Conservation (phyloP, 2,888 invertebrate genomes). For the Sturmia bella region DNA sequence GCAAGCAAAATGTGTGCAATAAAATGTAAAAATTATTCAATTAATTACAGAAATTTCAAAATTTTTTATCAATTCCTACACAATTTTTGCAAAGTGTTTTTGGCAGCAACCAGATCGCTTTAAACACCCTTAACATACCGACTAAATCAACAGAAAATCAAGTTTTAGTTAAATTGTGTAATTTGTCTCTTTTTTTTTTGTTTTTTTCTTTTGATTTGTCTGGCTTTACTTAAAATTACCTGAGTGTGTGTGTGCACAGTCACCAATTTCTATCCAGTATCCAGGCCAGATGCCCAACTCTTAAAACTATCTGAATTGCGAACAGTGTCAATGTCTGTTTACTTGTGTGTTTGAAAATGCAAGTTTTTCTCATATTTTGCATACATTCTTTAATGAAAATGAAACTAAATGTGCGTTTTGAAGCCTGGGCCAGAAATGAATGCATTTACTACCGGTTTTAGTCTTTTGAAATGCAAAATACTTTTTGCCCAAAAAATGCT, state of each 20-base stretch:
- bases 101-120: slow-evolving; percentile 11
- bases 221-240: too few relatives aligned
- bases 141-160: slow-evolving; percentile 13
- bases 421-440: not conserved
- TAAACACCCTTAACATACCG: slow-evolving; percentile 22
- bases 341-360: slow-evolving; percentile 8
- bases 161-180: slow-evolving; percentile 33
- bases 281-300: not conserved
- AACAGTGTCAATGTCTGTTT: slow-evolving; percentile 60
- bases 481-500: not conserved
- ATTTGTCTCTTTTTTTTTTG: not conserved
- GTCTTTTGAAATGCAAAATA: not conserved
- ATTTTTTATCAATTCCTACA: slow-evolving; percentile 26
- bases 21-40: not conserved
- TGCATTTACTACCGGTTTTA: slow-evolving; percentile 11
- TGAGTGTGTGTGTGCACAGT: not conserved
- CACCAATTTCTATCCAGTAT: not conserved
- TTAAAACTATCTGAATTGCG: not conserved
- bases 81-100: slow-evolving; percentile 14
- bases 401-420: slow-evolving; percentile 8
- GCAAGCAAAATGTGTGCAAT: slow-evolving; percentile 7
- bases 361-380: not conserved
- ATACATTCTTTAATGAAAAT: not conserved
- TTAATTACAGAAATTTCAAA: slow-evolving; percentile 30
- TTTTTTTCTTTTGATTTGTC: too few relatives aligned